A percentile compares a stretch with the other conserved stretches of the same genome.
phyloP scores from a whole-genome alignment of 2,888 invertebrate species.

The Meta bourneti region DNA sequence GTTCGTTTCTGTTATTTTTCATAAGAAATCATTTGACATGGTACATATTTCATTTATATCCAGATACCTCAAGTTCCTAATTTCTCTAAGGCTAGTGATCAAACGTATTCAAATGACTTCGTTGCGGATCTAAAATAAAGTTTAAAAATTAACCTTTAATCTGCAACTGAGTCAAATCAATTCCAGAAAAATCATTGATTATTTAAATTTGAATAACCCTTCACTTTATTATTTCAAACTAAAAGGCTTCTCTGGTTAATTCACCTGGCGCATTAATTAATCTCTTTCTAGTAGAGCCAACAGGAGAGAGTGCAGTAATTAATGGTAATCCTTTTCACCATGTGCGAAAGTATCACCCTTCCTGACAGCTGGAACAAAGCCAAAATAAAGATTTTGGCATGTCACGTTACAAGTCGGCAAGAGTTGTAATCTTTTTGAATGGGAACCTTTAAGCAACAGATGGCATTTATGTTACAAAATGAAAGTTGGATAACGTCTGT shows the following conservation, averaged over 20 bases:
- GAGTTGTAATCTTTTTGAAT: not conserved
- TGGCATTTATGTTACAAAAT: not conserved
- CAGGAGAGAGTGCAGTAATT: not conserved
- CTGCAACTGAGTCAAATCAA: too few relatives aligned
- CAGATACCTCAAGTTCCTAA: too few relatives aligned
- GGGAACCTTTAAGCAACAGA: slow-evolving; percentile 5
- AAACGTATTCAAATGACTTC: too few relatives aligned
- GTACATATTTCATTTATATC: too few relatives aligned
- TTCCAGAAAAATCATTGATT: not conserved
- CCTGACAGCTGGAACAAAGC: not conserved
- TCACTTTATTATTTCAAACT: not conserved
- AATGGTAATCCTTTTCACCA: not conserved
- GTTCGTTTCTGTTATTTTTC: too few relatives aligned
- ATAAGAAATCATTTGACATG: too few relatives aligned
- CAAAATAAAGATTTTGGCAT: not conserved
- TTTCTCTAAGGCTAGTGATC: too few relatives aligned
- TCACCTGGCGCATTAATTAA: not conserved
- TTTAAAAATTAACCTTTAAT: too few relatives aligned
- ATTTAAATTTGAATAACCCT: not conserved
- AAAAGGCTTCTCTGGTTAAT: not conserved
- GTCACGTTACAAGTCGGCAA: not conserved
- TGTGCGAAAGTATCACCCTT: not conserved
- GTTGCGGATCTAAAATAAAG: too few relatives aligned
- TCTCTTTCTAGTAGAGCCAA: not conserved
- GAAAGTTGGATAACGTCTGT: not conserved